These are phyloP conservation scores for Falco concolor DNA, from an alignment of 2,797 vertebrate genomes.

Conservation along the genomic window DNA sequence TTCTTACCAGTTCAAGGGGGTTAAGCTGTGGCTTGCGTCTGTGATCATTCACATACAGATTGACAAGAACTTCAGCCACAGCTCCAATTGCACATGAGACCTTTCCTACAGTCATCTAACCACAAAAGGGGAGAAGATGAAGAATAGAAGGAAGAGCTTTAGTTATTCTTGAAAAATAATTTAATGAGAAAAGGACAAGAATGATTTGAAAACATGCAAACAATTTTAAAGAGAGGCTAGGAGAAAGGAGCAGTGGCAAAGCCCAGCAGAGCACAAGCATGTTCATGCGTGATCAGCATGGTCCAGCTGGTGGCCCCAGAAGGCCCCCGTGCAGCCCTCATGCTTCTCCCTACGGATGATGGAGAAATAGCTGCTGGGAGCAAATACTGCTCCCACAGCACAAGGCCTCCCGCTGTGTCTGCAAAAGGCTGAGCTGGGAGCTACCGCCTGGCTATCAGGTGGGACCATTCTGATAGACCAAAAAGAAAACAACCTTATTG, in stretches of 20 bases:
- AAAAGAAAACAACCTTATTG: neutral
- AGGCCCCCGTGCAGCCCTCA: neutral
- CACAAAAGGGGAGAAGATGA: conserved; percentile 31
- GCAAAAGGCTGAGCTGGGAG: neutral
- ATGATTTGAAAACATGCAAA: neutral
- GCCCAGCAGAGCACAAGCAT: neutral
- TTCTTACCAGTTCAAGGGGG: conserved; percentile 82
- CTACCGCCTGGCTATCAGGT: neutral
- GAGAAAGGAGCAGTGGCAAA: neutral
- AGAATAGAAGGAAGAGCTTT: conserved; percentile 21
- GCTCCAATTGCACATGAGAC: conserved; percentile 88
- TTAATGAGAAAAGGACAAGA: neutral
- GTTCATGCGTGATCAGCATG: neutral
- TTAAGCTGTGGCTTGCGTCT: conserved; percentile 79
- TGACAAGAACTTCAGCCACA: conserved; percentile 90
- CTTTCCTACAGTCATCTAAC: conserved; percentile 90
- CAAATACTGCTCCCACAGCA: neutral
- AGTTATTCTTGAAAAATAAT: neutral
- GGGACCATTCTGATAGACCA: neutral
- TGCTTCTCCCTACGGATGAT: neutral
- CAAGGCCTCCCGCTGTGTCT: neutral
- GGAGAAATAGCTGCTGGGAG: neutral
- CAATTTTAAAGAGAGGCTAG: neutral
- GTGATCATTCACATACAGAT: conserved; percentile 96
- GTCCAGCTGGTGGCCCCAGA: neutral